Evolutionary conservation across 2,113 vertebrate species (phyloP).

Genomic region (Pseudorectes ferrugineus): DNA sequence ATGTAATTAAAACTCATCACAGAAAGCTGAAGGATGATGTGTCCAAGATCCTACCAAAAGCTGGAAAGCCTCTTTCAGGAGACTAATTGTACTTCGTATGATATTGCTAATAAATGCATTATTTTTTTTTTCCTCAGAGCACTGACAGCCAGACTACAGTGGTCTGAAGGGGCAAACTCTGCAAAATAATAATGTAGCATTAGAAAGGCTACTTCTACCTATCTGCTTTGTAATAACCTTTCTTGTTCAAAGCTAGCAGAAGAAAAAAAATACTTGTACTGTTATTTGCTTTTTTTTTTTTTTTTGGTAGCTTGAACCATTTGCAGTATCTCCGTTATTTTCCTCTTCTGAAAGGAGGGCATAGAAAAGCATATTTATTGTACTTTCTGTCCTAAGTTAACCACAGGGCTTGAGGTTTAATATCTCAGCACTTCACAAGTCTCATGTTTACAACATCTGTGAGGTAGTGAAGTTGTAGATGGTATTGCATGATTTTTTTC

Average conservation of each 20-base stretch:
- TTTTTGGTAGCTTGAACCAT: not conserved
- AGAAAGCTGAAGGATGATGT: not conserved
- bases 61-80: not conserved
- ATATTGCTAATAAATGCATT: not conserved
- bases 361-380: not conserved
- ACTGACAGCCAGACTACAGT: not conserved
- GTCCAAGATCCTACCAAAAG: not conserved
- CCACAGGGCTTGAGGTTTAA: not conserved
- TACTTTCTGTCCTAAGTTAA: not conserved
- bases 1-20: not conserved
- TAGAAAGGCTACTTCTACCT: not conserved
- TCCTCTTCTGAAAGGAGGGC: not conserved
- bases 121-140: not conserved
- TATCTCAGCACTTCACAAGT: not conserved
- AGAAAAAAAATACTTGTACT: not conserved
- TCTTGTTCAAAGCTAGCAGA: not conserved
- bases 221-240: not conserved
- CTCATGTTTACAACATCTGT: not conserved
- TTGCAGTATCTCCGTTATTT: not conserved
- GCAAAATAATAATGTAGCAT: not conserved
- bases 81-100: not conserved
- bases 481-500: not conserved
- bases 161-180: not conserved
- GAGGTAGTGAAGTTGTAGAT: not conserved
- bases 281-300: not conserved